Conservation (phyloP, 2,797 vertebrate genomes). For the Remorina albescens region DNA sequence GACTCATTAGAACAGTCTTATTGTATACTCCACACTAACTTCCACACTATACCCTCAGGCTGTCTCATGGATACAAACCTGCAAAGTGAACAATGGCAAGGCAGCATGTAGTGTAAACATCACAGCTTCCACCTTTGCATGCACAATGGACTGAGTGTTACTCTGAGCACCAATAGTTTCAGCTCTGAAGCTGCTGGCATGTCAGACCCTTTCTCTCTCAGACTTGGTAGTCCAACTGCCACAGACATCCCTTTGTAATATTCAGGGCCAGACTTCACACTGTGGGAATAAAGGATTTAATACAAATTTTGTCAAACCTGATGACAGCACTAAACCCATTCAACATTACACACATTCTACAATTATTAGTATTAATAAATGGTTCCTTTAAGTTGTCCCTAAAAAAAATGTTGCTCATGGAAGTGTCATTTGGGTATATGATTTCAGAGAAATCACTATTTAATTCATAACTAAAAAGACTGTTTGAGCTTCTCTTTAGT, state of each 20-base stretch:
- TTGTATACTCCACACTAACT: constrained; percentile 46
- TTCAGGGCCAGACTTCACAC: background rate
- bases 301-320: background rate
- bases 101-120: background rate
- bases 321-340: too few relatives aligned
- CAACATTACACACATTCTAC: too few relatives aligned
- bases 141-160: background rate
- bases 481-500: too few relatives aligned
- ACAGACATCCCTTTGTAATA: background rate
- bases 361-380: too few relatives aligned
- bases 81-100: constrained; percentile 17
- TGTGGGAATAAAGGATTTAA: background rate
- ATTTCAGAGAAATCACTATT: too few relatives aligned
- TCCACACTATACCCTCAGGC: constrained; percentile 25
- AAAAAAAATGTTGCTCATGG: too few relatives aligned
- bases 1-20: constrained; percentile 71
- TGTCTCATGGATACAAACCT: constrained; percentile 42
- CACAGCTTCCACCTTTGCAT: background rate
- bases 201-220: background rate
- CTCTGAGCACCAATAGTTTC: background rate
- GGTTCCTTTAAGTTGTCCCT: too few relatives aligned
- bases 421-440: too few relatives aligned
- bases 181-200: background rate
- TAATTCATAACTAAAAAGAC: too few relatives aligned
- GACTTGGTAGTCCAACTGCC: background rate